Base-by-base conservation (phyloP, 2,888 invertebrate species). In the Herminia tarsipennalis region DNA sequence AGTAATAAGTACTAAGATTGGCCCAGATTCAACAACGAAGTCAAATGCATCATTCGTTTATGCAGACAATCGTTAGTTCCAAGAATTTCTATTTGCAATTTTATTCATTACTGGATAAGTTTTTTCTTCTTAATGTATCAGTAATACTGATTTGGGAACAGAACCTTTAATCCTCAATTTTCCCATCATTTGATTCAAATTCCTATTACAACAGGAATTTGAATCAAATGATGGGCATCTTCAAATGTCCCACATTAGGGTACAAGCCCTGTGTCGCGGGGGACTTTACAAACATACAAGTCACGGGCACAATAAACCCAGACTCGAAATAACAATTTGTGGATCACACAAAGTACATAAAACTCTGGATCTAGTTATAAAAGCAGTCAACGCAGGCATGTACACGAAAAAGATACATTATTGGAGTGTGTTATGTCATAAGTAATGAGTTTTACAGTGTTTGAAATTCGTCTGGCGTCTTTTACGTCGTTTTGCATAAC, bases 401-500 rank as follows among this genome's bases (percentile, higher is more conserved):
- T 34, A 30, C 24, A 45, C 35, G 5, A 35, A 30, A 42, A 47
- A 33, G 17, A 18, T 40, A 43, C 50, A 40, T 34, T 29, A 18
- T 30, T 24, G 10, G 22, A 21, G 22, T 45, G 10, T 20, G 45
- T 32, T 21, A 5, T 38, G 27, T 29, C 25, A 33, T 41, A 13
- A 40, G 28, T 49, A 25, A 50, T 54, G 47, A 47, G 34, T 6
- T 29, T 41, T 14, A 44, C 30, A 9, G 3, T 5, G 14, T 34
- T 44, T 49, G 37, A 32, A 46, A 58, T 41, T 54, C 39, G 25
- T 28, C 24, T 3, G 6, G 9, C 41, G 35, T 50, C 18, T 27
- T n/a, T 6, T 2, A 8, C 32, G 32, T 33, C 33, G 38, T 33
- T 63, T 49, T 44, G 59, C 46, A 63, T 60, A 60, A 48, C 28